Conservation (phyloP, 1,140 invertebrate genomes). For the Armadillidium nasatum region DNA sequence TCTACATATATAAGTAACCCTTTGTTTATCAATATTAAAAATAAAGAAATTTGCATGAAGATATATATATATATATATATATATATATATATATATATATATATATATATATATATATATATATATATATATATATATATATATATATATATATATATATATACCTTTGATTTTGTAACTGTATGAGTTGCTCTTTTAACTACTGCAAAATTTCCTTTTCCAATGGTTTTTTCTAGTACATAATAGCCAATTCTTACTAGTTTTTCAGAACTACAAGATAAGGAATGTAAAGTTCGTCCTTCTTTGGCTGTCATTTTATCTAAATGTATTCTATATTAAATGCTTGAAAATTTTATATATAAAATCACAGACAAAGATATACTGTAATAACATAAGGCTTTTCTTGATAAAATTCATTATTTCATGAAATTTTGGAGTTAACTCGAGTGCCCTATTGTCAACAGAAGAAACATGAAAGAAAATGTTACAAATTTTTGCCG, state of each 20-base stretch:
- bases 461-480: too few relatives aligned
- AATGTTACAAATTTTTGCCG: too few relatives aligned
- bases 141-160: constrained; percentile 34
- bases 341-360: too few relatives aligned
- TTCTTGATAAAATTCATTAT: too few relatives aligned
- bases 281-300: constrained; percentile 33
- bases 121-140: background rate
- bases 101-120: constrained; percentile 13
- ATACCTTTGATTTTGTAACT: constrained; percentile 96
- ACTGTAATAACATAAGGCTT: too few relatives aligned
- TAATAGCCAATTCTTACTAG: constrained; percentile 43
- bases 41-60: background rate
- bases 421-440: too few relatives aligned
- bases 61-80: constrained; percentile 15
- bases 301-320: constrained; percentile 44
- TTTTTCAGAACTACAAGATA: constrained; percentile 41
- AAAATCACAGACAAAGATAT: too few relatives aligned
- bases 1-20: too few relatives aligned
- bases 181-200: constrained; percentile 96
- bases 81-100: constrained; percentile 2
- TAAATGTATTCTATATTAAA: background rate
- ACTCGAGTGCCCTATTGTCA: too few relatives aligned
- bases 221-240: constrained; percentile 54
- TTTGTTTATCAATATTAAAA: too few relatives aligned
- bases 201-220: constrained; percentile 98